A percentile compares a stretch with the other conserved stretches of the same genome.
Conservation (phyloP, 2,888 invertebrate species). For the Phlogophora meticulosa region DNA sequence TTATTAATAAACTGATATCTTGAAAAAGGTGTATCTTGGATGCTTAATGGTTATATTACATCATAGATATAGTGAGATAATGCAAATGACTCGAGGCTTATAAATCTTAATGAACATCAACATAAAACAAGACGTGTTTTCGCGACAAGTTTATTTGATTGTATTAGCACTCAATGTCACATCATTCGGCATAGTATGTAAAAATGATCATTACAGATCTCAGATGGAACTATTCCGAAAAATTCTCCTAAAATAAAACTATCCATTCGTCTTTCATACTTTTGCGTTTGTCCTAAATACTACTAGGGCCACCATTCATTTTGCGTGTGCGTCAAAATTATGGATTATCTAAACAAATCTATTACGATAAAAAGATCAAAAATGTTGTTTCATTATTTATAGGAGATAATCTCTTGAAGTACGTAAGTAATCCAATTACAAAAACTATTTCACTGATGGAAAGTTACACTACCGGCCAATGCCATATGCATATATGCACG, state of each 20-base stretch:
- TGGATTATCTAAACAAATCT: slow-evolving; percentile 27
- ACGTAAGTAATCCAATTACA: too few relatives aligned
- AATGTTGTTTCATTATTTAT: too few relatives aligned
- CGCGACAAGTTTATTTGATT: slow-evolving; percentile 43
- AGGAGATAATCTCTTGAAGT: too few relatives aligned
- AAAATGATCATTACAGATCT: slow-evolving; percentile 20
- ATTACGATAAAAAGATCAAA: too few relatives aligned
- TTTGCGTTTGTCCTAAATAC: neutral
- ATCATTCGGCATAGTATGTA: slow-evolving; percentile 14
- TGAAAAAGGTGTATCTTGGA: slow-evolving; percentile 8
- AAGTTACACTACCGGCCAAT: too few relatives aligned
- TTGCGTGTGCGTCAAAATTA: neutral
- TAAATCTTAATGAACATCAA: slow-evolving; percentile 47
- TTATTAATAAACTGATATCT: slow-evolving; percentile 14
- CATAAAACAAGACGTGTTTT: slow-evolving; percentile 35
- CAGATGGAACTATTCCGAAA: neutral
- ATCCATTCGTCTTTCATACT: slow-evolving; percentile 23
- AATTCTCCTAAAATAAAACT: slow-evolving; percentile 5
- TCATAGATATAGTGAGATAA: slow-evolving; percentile 34
- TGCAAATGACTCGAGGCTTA: slow-evolving; percentile 32
- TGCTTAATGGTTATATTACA: slow-evolving; percentile 14
- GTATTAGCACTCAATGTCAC: slow-evolving; percentile 51
- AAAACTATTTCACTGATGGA: too few relatives aligned
- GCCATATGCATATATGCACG: too few relatives aligned
- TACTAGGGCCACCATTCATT: slow-evolving; percentile 6